Evolutionary conservation across 2,888 invertebrate species (phyloP), one percentile per base, ranked within the genome.

Genomic region (Lepas anatifera): DNA sequence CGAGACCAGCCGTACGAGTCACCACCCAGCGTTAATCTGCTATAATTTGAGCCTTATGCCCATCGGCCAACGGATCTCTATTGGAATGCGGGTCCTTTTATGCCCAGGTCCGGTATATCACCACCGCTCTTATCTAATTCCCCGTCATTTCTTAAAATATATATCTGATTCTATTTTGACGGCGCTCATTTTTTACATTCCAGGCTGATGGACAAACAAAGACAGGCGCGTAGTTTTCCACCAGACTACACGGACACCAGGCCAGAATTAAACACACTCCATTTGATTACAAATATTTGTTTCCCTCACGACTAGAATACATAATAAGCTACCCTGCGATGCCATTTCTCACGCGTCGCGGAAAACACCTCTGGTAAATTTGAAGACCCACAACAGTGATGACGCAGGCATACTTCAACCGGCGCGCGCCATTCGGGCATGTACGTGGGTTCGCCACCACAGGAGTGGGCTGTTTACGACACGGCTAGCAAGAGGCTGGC

Each of bases 131-230:
- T 63, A 63, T 63, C 63, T 35, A 37, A 37, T 37, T 63, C 37
- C 18, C n/a, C 10, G 63, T 18, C 35, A 32, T 63, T 63, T 63
- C 63, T 37, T 25, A 35, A 63, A 63, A 63, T 37, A 63, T 63
- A 22, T 63, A 63, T 63, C 63, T 63, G 35, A 63, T 37, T 37
- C n/a, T 37, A 63, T 63, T 37, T 32, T 63, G 63, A 63, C 37
- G 63, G 35, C 35, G 63, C 35, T 35, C 63, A 63, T 63, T 63
- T 35, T 63, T 63, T 63, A 63, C 63, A 63, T 63, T 63, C 63
- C 37, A 2, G 4, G 29, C 4, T 16, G 52, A 52, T 29, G 52
- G 52, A 52, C 52, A 22, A 11, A 50, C 50, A 50, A 50, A 50
- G 50, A 10, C 29, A 13, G 6, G 3, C 13, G 3, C 13, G 27